These are phyloP conservation scores for Laodelphax striatellus DNA, from an alignment of 1,140 invertebrate species.

Conservation along the genomic window DNA sequence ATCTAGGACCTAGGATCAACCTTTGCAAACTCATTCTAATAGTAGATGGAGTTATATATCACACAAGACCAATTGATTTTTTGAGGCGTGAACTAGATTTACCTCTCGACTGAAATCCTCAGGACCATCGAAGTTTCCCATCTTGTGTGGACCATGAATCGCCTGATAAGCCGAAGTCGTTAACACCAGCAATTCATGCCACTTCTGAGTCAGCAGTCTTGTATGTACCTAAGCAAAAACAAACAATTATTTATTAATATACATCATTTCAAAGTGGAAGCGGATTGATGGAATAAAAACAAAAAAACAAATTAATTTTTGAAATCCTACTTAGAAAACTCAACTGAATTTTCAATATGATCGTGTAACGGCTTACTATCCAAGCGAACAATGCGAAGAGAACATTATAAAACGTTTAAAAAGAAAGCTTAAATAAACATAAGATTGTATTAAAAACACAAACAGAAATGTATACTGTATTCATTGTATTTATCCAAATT, in stretches of 20 bases:
- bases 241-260: background rate
- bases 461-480: too few species aligned
- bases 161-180: slow-evolving; percentile 89
- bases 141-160: slow-evolving; percentile 59
- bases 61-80: background rate
- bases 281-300: background rate
- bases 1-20: too few species aligned
- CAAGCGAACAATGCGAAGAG: too few species aligned
- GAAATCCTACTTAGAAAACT: background rate
- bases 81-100: too few species aligned
- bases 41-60: too few species aligned
- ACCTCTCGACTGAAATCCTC: slow-evolving; percentile 70
- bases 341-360: background rate
- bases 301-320: background rate
- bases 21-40: too few species aligned
- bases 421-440: too few species aligned
- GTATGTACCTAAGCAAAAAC: slow-evolving; percentile 52
- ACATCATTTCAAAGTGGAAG: background rate
- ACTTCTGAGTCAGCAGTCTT: slow-evolving; percentile 89
- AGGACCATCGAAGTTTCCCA: slow-evolving; percentile 36
- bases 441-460: too few species aligned
- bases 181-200: slow-evolving; percentile 91
- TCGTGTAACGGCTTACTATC: too few species aligned
- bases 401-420: too few species aligned
- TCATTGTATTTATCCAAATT: too few species aligned